These are phyloP conservation scores for Vireo griseus DNA, from an alignment of 2,797 vertebrate species.

Conservation along the genomic window DNA sequence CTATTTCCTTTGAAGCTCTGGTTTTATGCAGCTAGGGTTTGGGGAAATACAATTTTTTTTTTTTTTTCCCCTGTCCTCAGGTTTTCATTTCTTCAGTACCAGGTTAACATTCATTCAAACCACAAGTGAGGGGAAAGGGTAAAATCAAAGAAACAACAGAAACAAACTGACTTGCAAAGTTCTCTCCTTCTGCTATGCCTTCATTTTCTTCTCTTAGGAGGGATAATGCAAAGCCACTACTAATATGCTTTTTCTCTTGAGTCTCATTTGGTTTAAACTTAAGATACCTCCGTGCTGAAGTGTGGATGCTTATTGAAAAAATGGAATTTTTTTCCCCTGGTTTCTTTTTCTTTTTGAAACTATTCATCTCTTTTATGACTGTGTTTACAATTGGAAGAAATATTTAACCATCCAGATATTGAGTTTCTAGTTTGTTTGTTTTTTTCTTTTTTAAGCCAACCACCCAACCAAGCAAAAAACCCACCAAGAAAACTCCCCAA, in stretches of 20 bases:
- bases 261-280: neutral
- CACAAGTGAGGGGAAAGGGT: neutral
- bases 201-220: neutral
- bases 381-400: neutral
- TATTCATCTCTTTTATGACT: neutral
- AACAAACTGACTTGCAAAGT: neutral
- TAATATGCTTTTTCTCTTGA: neutral
- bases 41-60: neutral
- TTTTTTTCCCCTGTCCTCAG: neutral
- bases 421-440: neutral
- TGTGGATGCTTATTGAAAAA: neutral
- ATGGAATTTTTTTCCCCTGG: accelerated
- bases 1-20: neutral
- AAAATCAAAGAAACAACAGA: neutral
- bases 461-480: accelerated
- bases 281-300: neutral
- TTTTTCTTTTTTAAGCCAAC: neutral
- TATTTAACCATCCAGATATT: neutral
- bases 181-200: neutral
- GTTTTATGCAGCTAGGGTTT: neutral
- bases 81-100: neutral
- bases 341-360: neutral
- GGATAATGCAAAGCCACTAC: neutral
- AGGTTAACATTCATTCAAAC: neutral
- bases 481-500: neutral